Base-by-base conservation (phyloP, 2,797 vertebrate genomes). In the Anas flavirostris region DNA sequence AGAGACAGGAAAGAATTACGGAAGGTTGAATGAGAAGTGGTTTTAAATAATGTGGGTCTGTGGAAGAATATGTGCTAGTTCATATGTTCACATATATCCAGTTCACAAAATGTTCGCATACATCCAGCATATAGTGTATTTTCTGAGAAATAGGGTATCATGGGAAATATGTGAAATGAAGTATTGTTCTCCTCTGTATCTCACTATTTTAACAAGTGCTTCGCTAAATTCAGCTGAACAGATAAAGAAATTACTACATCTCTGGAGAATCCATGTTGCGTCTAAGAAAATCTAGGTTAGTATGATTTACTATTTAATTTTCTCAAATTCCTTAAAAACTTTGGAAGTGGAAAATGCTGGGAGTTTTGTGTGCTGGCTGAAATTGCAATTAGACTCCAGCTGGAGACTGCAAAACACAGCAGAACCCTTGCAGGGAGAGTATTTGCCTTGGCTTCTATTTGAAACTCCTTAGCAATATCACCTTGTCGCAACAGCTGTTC, bases 401-500 rank as follows among this genome's bases (percentile, higher is more conserved):
- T 97, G 97, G 97, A 97, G 91, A 82, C 89, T 77, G 85, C 94
- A 96, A 95, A 97, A 96, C 69, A 95, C 67, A 92, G 79, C 79
- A 88, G 94, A 96, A 97, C 70, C 31, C 96, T 96, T 86, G 68
- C 87, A 86, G 97, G 84, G 96, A 94, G 87, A 95, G 41, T 95
- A 88, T 96, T 94, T 96, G 95, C 97, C 60, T 95, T 90, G 58
- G 86, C 86, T 93, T 97, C 95, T 98, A 96, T 97, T 97, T 94
- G 94, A 91, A 96, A 91, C 81, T 91, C 64, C 89, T 96, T 88
- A 96, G 96, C 93, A 96, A 79, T 95, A 98, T 97, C 96, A 97
- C 97, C 97, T 98, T 96, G 96, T 92, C 95, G 88, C 93, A 97
- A 95, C 98, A 98, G 97, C 97, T 98, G 98, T 96, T 97, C 91